Conservation (phyloP, 2,113 vertebrate species). For the Caloenas nicobarica region DNA sequence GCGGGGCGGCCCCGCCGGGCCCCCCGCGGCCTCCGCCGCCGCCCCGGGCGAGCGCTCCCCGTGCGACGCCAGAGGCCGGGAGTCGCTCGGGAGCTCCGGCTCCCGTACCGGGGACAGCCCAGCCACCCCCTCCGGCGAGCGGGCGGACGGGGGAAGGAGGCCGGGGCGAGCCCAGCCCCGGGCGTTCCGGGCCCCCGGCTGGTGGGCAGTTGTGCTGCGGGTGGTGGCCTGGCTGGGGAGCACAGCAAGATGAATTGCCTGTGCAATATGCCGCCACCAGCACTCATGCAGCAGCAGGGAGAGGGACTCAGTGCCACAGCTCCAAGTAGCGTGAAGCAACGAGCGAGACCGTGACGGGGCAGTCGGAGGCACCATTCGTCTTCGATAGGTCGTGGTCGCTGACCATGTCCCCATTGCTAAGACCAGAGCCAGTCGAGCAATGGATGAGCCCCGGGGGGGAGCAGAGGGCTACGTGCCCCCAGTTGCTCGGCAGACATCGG, state of each 20-base stretch:
- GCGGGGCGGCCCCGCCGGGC: slow-evolving; percentile 12
- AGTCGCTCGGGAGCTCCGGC: not conserved
- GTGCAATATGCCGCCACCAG: not conserved
- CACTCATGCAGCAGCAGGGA: not conserved
- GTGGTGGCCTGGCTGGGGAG: not conserved
- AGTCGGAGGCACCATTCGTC: fast-evolving
- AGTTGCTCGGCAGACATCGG: not conserved
- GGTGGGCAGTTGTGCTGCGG: not conserved
- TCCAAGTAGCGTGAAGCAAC: not conserved
- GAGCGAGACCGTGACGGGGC: not conserved
- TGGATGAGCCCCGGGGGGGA: fast-evolving
- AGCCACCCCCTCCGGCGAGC: not conserved
- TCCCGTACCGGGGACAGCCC: not conserved
- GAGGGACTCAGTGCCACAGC: not conserved
- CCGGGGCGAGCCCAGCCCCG: not conserved
- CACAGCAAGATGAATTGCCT: fast-evolving
- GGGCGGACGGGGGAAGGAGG: not conserved
- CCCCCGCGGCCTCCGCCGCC: not conserved
- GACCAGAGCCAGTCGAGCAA: not conserved
- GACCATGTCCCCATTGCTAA: fast-evolving
- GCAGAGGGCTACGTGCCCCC: fast-evolving
- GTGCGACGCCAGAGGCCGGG: not conserved
- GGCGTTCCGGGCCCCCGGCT: not conserved
- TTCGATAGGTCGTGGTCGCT: not conserved
- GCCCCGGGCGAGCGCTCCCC: not conserved